Percentiles rank a stretch among this genome's conserved stretches.
Conservation (phyloP, 1,140 invertebrate genomes). For the Hyposmocoma kahamanoa region DNA sequence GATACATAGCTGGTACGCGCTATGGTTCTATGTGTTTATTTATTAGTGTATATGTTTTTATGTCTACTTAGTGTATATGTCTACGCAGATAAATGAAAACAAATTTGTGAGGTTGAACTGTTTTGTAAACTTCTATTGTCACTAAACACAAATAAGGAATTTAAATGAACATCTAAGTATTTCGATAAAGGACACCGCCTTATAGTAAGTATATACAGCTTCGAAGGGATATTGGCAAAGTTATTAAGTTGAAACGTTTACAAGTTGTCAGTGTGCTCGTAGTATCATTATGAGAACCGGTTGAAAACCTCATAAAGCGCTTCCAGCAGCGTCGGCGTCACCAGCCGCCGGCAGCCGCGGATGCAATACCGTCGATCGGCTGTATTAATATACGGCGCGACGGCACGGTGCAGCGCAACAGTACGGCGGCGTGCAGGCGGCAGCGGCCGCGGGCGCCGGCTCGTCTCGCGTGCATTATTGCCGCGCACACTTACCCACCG, state of each 20-base stretch:
- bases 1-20: too few species aligned
- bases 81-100: too few species aligned
- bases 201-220: too few species aligned
- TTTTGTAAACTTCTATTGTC: too few species aligned
- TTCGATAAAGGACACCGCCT: too few species aligned
- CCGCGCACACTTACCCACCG: constrained; percentile 23
- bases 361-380: constrained; percentile 20
- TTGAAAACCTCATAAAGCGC: constrained; percentile 21
- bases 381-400: constrained; percentile 31
- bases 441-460: constrained; percentile 27
- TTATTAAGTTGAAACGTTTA: constrained; percentile 2
- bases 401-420: constrained; percentile 15
- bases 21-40: too few species aligned
- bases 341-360: constrained; percentile 7
- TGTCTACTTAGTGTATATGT: too few species aligned
- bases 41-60: too few species aligned
- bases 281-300: not conserved
- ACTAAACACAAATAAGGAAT: too few species aligned
- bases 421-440: not conserved
- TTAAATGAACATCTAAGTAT: too few species aligned
- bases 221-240: too few species aligned
- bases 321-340: constrained; percentile 11
- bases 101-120: too few species aligned
- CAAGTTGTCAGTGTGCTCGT: not conserved
- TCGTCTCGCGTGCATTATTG: constrained; percentile 42